phyloP scores from a whole-genome alignment of 2,797 vertebrate species.

The Streptopelia turtur region DNA sequence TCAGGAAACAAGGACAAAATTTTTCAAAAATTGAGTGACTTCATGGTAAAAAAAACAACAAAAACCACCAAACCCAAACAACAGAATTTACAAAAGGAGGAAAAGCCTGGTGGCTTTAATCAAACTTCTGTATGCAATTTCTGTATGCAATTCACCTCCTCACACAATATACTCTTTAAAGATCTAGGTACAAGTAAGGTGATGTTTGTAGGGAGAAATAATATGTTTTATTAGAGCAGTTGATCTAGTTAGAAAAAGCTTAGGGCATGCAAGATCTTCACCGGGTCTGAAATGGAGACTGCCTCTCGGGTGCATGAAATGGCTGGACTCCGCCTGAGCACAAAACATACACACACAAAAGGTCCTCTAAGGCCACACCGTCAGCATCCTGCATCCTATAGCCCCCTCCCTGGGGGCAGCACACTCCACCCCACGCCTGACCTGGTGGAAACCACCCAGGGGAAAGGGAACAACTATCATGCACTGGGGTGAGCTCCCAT shows the following conservation, averaged over 20 bases:
- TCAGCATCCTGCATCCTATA: neutral
- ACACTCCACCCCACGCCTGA: neutral
- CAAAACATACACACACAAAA: neutral
- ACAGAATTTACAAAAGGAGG: neutral
- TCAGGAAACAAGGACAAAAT: neutral
- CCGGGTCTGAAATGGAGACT: neutral
- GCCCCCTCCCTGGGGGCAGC: neutral
- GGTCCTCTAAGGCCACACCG: neutral
- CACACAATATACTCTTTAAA: neutral
- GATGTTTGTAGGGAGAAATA: neutral
- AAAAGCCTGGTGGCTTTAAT: neutral
- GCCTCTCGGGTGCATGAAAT: neutral
- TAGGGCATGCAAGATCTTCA: neutral
- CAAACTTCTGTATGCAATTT: neutral
- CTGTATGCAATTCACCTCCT: neutral
- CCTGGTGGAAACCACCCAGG: neutral
- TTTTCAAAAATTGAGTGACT: neutral
- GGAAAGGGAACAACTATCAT: fast-evolving
- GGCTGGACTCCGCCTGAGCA: neutral
- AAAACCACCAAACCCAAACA: neutral
- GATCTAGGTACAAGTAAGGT: neutral
- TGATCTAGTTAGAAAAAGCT: neutral
- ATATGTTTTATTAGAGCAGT: neutral
- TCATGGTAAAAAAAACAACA: neutral
- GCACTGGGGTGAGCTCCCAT: fast-evolving